Conservation (phyloP, 37 sponge, comb jelly and placozoan genomes). For the Eunapius fragilis region DNA sequence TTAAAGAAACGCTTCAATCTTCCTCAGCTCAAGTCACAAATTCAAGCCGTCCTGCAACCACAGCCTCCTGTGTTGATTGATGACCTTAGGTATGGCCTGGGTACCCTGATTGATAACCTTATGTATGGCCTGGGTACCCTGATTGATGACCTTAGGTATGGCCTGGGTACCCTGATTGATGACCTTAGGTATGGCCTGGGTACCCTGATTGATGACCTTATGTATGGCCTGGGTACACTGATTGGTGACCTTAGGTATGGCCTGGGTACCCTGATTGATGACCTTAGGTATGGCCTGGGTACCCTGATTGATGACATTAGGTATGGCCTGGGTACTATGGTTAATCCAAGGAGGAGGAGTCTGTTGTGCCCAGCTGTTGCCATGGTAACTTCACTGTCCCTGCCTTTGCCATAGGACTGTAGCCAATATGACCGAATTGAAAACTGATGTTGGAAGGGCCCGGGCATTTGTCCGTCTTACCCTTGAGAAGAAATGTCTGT, state of each 20-base stretch:
- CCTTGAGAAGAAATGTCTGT: conserved; percentile 86
- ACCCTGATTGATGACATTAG: no score
- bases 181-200: not conserved
- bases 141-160: not conserved
- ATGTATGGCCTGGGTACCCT: no score
- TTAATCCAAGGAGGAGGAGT: no score
- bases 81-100: conserved; percentile 17
- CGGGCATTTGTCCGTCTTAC: conserved; percentile 78
- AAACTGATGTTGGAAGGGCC: conserved; percentile 87
- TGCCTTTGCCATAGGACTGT: conserved; percentile 40
- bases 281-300: no score
- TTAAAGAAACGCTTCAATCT: conserved; percentile 64
- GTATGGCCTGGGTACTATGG: not conserved
- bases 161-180: not conserved
- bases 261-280: no score
- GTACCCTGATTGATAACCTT: not conserved
- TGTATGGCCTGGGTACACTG: no score
- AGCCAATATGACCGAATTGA: conserved; percentile 72
- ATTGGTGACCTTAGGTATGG: no score
- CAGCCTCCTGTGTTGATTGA: conserved; percentile 48
- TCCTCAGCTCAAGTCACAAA: conserved; percentile 50
- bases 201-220: not conserved
- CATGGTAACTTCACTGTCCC: no score
- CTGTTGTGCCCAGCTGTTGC: no score
- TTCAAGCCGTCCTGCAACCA: conserved; percentile 59